These are phyloP conservation scores for Narcine bancroftii DNA, from an alignment of 2,113 vertebrate genomes.

Conservation along the genomic window DNA sequence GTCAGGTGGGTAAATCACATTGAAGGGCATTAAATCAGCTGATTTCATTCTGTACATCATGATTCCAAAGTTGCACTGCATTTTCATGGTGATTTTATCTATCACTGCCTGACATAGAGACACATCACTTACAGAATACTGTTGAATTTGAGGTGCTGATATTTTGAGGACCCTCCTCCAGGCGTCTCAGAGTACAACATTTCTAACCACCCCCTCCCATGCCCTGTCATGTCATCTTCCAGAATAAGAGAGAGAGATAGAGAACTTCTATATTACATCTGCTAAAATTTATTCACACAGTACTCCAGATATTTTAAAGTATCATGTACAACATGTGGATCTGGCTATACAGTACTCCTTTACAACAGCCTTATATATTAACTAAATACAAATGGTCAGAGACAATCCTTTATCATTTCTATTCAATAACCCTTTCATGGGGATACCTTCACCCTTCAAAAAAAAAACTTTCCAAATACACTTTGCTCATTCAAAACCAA, in stretches of 20 bases:
- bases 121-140: background rate
- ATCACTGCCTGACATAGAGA: background rate
- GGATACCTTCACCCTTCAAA: too few relatives aligned
- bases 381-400: constrained; percentile 29
- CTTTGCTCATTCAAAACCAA: background rate
- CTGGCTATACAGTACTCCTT: constrained; percentile 31
- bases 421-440: background rate
- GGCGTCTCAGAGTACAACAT: background rate
- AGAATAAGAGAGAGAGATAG: constrained; percentile 28
- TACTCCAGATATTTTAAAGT: constrained; percentile 29
- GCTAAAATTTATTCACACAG: constrained; percentile 34
- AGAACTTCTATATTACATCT: constrained; percentile 20
- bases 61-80: background rate
- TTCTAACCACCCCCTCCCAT: background rate
- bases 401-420: background rate
- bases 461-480: background rate
- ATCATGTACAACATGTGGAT: constrained; percentile 27
- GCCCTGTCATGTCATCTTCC: background rate
- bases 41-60: constrained; percentile 15
- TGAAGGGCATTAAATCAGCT: background rate
- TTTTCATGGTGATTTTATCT: background rate
- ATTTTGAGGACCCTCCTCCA: background rate
- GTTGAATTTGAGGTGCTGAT: background rate
- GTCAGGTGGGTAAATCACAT: background rate
- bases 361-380: constrained; percentile 37